Conservation (phyloP, 1,140 invertebrate species). For the Saccostrea glomerata region DNA sequence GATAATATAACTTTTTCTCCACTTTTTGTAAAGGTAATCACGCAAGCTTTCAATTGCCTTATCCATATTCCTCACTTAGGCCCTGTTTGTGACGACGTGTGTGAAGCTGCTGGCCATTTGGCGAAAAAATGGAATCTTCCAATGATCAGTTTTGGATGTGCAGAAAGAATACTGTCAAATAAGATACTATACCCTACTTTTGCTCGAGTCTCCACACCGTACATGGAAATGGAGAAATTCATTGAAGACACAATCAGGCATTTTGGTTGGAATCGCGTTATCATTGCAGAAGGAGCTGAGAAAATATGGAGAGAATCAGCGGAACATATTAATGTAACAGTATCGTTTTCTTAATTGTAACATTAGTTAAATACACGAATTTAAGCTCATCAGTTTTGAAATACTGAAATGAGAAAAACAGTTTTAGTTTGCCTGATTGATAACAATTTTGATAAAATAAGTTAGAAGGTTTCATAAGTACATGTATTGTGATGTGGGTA, state of each 20-base stretch:
- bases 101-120: slow-evolving; percentile 60
- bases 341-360: too few species aligned
- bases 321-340: slow-evolving; percentile 57
- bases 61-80: slow-evolving; percentile 47
- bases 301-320: slow-evolving; percentile 63
- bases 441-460: too few species aligned
- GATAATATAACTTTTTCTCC: not conserved
- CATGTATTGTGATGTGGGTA: too few species aligned
- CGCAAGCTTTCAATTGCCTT: not conserved
- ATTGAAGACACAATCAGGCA: slow-evolving; percentile 59
- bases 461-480: too few species aligned
- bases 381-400: not conserved
- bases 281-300: slow-evolving; percentile 58
- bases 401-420: not conserved
- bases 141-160: slow-evolving; percentile 76
- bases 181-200: slow-evolving; percentile 47
- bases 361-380: not conserved
- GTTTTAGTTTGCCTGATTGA: too few species aligned
- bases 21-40: not conserved
- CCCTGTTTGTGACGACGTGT: slow-evolving; percentile 66
- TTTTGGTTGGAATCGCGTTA: slow-evolving; percentile 61
- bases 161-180: slow-evolving; percentile 53
- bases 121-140: slow-evolving; percentile 62
- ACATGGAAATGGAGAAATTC: slow-evolving; percentile 56
- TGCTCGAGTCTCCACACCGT: slow-evolving; percentile 55